A percentile compares a stretch with the other conserved stretches of the same genome.
Conservation (phyloP, 2,888 invertebrate species). For the Cancer borealis region DNA sequence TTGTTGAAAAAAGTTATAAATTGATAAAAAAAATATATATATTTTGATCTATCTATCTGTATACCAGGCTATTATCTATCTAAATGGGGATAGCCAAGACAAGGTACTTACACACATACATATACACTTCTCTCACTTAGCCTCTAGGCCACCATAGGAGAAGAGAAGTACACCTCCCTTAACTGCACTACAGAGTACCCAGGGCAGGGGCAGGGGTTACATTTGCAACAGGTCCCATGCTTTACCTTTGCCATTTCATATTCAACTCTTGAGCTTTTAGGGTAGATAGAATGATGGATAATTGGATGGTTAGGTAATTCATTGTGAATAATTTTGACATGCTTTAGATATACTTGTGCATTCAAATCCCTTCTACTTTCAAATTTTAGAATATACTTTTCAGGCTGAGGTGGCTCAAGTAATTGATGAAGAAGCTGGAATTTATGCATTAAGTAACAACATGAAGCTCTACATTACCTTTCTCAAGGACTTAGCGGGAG, state of each 20-base stretch:
- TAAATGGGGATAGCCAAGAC: too few species aligned
- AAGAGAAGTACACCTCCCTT: too few species aligned
- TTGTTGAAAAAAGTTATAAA: not conserved
- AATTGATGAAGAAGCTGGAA: slow-evolving; percentile 4
- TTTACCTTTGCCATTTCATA: too few species aligned
- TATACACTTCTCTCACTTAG: too few species aligned
- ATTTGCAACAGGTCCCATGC: too few species aligned
- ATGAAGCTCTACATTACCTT: slow-evolving; percentile 21
- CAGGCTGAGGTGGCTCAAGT: not conserved
- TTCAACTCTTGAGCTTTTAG: not conserved
- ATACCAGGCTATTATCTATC: too few species aligned
- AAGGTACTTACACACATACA: too few species aligned
- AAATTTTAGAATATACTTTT: not conserved
- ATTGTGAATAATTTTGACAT: too few species aligned
- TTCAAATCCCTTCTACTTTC: not conserved
- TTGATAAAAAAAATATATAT: not conserved
- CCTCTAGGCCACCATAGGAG: too few species aligned
- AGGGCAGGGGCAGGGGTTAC: too few species aligned
- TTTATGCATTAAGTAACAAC: not conserved
- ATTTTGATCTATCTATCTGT: not conserved
- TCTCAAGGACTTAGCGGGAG: not conserved
- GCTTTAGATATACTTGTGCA: not conserved
- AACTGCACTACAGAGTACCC: too few species aligned
- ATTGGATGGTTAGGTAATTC: not conserved
- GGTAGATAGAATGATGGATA: not conserved